These are phyloP conservation scores for Lasioglossum oenotherae DNA, from an alignment of 2,888 invertebrate species.

Conservation along the genomic window DNA sequence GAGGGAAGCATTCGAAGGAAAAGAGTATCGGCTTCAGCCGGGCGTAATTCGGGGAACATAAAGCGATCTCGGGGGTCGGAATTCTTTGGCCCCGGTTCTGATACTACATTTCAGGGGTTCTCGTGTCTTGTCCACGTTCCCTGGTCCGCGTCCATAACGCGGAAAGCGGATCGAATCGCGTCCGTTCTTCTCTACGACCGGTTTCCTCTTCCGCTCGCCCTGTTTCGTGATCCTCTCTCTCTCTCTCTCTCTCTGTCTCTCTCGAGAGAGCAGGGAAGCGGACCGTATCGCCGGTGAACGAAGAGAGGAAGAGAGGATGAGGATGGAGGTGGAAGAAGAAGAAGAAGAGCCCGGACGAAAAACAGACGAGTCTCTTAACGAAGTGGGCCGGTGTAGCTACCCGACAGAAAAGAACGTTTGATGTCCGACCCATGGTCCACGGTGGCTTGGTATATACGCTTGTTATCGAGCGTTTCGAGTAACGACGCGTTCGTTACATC, in stretches of 20 bases:
- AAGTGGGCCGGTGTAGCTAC: slow-evolving; percentile 33
- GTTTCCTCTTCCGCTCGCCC: slow-evolving; percentile 3
- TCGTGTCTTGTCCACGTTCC: slow-evolving; percentile 5
- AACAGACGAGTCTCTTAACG: slow-evolving; percentile 50
- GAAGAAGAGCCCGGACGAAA: background rate
- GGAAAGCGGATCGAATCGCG: slow-evolving; percentile 4
- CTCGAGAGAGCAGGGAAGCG: background rate
- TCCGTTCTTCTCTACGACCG: slow-evolving; percentile 2
- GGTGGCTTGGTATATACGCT: slow-evolving; percentile 35
- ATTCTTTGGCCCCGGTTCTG: background rate
- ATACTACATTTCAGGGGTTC: slow-evolving; percentile 3
- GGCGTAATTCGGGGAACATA: background rate
- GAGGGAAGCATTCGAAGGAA: background rate
- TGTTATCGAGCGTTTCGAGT: slow-evolving; percentile 59
- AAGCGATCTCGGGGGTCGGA: background rate
- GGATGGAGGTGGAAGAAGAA: background rate
- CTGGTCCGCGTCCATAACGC: slow-evolving; percentile 3
- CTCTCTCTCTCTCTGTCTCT: background rate
- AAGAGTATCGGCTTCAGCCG: background rate
- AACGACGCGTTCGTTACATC: slow-evolving; percentile 75
- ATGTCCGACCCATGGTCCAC: slow-evolving; percentile 47
- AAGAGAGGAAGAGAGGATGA: background rate
- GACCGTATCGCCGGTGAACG: background rate
- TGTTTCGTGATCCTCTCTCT: slow-evolving; percentile 4
- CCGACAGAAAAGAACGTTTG: slow-evolving; percentile 58